Conservation (phyloP, 2,888 invertebrate genomes). For the Diaphora mendica region DNA sequence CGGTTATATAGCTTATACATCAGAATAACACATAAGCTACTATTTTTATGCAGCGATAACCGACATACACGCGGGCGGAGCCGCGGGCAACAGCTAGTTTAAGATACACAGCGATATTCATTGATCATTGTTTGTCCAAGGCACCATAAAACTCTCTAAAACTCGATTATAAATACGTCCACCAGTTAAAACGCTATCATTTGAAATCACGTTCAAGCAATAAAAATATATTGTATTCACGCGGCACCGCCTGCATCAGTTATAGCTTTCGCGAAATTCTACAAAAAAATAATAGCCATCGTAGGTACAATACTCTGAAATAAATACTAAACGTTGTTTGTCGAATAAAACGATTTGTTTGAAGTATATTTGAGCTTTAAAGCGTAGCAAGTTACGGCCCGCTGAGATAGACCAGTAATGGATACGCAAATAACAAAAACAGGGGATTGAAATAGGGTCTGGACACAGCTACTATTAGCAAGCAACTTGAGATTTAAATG, state of each 20-base stretch:
- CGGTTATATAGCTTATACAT: no score
- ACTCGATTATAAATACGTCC: slow-evolving; percentile 30
- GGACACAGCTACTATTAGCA: neutral
- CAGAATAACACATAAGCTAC: no score
- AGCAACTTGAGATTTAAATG: neutral
- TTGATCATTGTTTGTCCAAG: no score
- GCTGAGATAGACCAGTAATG: neutral
- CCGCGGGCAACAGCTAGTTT: no score
- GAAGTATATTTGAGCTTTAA: slow-evolving; percentile 2
- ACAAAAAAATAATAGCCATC: slow-evolving; percentile 29
- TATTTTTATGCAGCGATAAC: no score
- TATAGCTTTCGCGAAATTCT: slow-evolving; percentile 31
- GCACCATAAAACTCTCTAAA: neutral
- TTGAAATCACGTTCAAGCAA: slow-evolving; percentile 48
- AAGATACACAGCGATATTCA: no score
- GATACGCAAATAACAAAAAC: neutral
- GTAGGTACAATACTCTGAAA: slow-evolving; percentile 38
- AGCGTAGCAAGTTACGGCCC: neutral
- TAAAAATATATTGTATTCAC: slow-evolving; percentile 56
- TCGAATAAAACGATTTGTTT: neutral
- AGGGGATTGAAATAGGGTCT: neutral
- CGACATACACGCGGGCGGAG: no score
- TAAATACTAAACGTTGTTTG: slow-evolving; percentile 26
- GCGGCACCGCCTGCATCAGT: slow-evolving; percentile 18
- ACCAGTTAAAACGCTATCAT: slow-evolving; percentile 33